Base-by-base conservation (phyloP, 2,113 vertebrate species). In the Dipodomys stephensi region DNA sequence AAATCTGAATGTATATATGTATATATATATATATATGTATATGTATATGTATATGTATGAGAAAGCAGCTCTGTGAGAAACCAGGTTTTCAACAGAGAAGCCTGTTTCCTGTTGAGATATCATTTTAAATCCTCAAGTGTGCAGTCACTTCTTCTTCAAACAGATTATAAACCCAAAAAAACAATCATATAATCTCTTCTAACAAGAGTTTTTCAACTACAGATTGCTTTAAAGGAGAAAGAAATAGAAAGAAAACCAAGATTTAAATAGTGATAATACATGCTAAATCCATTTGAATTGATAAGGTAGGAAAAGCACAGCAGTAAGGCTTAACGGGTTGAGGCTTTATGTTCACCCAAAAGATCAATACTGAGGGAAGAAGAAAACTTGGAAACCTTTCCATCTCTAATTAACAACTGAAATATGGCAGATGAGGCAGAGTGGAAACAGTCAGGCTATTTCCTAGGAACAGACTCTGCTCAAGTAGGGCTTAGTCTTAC, bases 301-400 rank as follows among this genome's bases (percentile, higher is more conserved):
- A 96, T 97, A 98, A 97, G 94, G 86, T 72, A 96, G 93, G 96
- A 95, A 96, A 98, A 93, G 39, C 53, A 67, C 46, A 77, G 84
- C 78, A 88, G 97, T 97, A 94, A 97, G 96, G 87, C 95, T 82
- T 86, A 97, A 97, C 92, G 89, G 86, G 94, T 97, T 97, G 96
- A 97, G 90, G 88, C 9, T 94, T 96, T 92, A 46, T 87, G 80
- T 94, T 96, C 97, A 80, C 96, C 96, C 44, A 96, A 92, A 97
- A 97, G 94, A 98, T 92, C 93, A 95, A 64, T 95, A 94, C 4
- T 20, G 91, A 93, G 74, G 28, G 39, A 76, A 93, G 82, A 96
- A 86, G 92, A 77, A 93, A 94, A 72, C 74, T 64, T 96, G 97
- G 94, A 97, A 97, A 96, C 7, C 64, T 82, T 83, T 97, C 95